Evolutionary conservation across 2,113 vertebrate species (phyloP).

Genomic region (Gymnarchus niloticus): DNA sequence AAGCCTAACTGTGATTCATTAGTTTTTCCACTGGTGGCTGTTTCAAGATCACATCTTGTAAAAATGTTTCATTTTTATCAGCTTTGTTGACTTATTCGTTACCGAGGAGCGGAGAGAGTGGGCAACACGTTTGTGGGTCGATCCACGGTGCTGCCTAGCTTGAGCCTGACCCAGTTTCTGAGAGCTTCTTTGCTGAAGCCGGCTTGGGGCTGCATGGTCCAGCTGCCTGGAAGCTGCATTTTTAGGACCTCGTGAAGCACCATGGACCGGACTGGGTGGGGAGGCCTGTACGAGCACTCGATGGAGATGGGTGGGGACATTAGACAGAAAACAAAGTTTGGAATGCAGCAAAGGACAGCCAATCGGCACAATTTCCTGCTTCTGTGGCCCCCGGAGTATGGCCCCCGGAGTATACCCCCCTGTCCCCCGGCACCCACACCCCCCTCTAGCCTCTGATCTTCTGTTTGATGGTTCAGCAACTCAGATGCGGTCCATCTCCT

Average conservation of each 20-base stretch:
- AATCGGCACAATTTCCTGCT: slow-evolving; percentile 6
- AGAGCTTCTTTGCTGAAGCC: too few relatives aligned
- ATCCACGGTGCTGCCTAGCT: too few relatives aligned
- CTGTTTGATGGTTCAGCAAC: neutral
- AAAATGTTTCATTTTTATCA: neutral
- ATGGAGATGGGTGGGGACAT: neutral
- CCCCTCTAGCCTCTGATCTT: neutral
- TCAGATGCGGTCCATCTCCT: neutral
- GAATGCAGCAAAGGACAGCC: neutral
- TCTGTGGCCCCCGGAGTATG: neutral
- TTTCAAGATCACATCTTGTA: neutral
- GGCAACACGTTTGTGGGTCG: neutral
- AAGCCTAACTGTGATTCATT: neutral
- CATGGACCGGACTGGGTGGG: neutral
- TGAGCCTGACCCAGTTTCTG: too few relatives aligned
- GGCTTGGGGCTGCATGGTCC: too few relatives aligned
- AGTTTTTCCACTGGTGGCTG: neutral
- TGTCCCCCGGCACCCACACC: neutral
- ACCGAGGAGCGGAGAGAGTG: too few relatives aligned
- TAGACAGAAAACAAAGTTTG: neutral
- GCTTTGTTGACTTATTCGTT: too few relatives aligned
- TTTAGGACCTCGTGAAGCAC: neutral
- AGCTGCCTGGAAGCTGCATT: neutral
- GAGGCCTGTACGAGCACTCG: neutral
- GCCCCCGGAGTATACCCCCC: neutral